These are phyloP conservation scores for Uropetala carovei DNA, from an alignment of 2,888 invertebrate genomes.

Conservation along the genomic window DNA sequence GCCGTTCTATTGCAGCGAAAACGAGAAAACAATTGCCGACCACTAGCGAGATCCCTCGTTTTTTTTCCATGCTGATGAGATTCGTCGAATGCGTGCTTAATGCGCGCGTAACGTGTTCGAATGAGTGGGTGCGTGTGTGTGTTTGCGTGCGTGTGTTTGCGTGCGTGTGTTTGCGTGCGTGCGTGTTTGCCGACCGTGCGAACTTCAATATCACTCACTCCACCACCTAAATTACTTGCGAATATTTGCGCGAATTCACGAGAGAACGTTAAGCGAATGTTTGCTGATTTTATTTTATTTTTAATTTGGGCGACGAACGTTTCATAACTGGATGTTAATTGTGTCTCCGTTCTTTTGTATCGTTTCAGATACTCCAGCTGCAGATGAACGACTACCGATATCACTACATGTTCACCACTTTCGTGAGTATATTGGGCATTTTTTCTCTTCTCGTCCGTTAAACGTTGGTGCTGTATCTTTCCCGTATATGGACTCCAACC, in stretches of 20 bases:
- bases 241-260: not conserved
- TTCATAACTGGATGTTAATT: not conserved
- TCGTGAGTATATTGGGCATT: slow-evolving; percentile 82
- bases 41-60: too few relatives aligned
- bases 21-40: too few relatives aligned
- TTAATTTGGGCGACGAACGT: not conserved
- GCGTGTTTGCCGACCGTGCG: too few relatives aligned
- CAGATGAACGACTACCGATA: slow-evolving; percentile 98
- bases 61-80: too few relatives aligned
- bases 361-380: slow-evolving; percentile 89
- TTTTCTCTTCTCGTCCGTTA: not conserved
- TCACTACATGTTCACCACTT: slow-evolving; percentile 96
- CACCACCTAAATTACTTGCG: not conserved
- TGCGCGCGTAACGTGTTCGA: too few relatives aligned
- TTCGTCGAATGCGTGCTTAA: too few relatives aligned
- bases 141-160: too few relatives aligned
- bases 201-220: too few relatives aligned
- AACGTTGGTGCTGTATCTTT: not conserved
- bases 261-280: not conserved
- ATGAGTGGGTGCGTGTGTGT: too few relatives aligned
- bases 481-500: too few relatives aligned
- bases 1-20: too few relatives aligned
- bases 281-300: not conserved
- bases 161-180: too few relatives aligned
- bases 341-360: not conserved